A percentile compares a stretch with the other conserved stretches of the same genome.
Evolutionary conservation across 1,140 invertebrate species (phyloP).

Genomic region (Drosophila biarmipes): DNA sequence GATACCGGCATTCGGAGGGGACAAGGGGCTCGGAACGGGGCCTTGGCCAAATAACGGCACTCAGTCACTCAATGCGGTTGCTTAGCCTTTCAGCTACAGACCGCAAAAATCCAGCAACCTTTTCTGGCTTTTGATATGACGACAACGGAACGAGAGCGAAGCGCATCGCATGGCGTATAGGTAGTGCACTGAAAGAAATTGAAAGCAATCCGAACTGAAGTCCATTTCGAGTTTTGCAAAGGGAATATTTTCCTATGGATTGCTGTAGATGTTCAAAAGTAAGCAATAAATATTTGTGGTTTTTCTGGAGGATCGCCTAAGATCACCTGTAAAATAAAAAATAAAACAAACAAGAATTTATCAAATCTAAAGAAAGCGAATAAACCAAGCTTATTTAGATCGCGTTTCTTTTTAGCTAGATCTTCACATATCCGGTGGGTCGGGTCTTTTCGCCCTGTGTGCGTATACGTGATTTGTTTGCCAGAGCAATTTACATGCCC

Average conservation of each 20-base stretch:
- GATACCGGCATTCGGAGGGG: constrained; percentile 4
- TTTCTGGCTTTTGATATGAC: constrained; percentile 69
- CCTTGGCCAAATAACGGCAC: constrained; percentile 47
- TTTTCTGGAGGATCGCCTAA: too few relatives aligned
- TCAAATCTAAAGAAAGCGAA: too few relatives aligned
- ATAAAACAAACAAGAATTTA: too few relatives aligned
- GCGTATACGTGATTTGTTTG: constrained; percentile 73
- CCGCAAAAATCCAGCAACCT: constrained; percentile 71
- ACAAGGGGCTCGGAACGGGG: not conserved
- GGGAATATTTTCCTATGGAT: too few relatives aligned
- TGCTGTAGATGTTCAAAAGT: too few relatives aligned
- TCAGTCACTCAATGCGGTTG: constrained; percentile 54
- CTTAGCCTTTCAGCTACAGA: constrained; percentile 66
- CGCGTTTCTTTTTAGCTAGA: too few relatives aligned
- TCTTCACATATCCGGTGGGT: too few relatives aligned
- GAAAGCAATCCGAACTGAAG: not conserved
- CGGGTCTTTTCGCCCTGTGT: constrained; percentile 11
- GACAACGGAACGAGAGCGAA: constrained; percentile 29
- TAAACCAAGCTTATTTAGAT: too few relatives aligned
- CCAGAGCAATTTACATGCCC: constrained; percentile 73
- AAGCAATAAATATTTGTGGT: too few relatives aligned
- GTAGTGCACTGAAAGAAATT: constrained; percentile 9
- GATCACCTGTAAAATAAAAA: too few relatives aligned
- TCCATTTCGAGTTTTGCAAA: too few relatives aligned
- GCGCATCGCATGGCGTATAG: constrained; percentile 49